Percentiles rank a stretch among this genome's conserved stretches.
phyloP scores from a whole-genome alignment of 2,113 vertebrate species.

The Osmerus eperlanus region DNA sequence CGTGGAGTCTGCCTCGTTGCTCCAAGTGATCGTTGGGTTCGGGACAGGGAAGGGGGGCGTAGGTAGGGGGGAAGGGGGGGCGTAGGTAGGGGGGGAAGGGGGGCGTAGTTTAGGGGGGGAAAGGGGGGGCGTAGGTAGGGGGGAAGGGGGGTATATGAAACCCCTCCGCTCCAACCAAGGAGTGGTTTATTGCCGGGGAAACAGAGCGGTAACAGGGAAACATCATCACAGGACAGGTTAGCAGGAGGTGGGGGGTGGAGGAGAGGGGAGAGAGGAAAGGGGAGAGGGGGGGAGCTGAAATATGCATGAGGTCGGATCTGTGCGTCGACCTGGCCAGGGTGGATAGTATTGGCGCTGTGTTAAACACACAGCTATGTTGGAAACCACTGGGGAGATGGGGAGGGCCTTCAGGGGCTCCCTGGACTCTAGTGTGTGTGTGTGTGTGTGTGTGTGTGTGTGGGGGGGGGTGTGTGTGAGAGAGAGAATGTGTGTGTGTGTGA shows the following conservation, averaged over 20 bases:
- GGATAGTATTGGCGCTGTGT: conserved; percentile 27
- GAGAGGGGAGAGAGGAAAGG: conserved; percentile 34
- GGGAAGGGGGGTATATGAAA: not conserved
- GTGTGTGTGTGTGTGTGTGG: conserved; percentile 8
- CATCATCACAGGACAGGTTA: conserved; percentile 37
- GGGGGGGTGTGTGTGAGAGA: conserved; percentile 7
- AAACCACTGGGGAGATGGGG: conserved; percentile 9
- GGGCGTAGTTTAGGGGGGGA: not conserved
- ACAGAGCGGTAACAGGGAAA: conserved; percentile 17
- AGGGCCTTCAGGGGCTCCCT: conserved; percentile 16
- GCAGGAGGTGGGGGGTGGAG: not conserved
- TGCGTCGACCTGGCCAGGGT: conserved; percentile 37
- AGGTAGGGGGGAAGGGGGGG: not conserved
- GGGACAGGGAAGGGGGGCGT: not conserved
- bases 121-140: not conserved
- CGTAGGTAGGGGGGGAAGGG: not conserved
- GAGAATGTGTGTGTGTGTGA: no score
- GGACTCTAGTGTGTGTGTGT: no score
- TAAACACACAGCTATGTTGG: conserved; percentile 24
- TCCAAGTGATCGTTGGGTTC: not conserved
- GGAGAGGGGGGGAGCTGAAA: conserved; percentile 41
- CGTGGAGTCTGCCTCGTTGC: not conserved
- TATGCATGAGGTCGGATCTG: conserved; percentile 53
- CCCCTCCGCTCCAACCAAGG: conserved; percentile 13
- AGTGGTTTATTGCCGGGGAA: conserved; percentile 21